A percentile compares a stretch with the other conserved stretches of the same genome.
phyloP scores from a whole-genome alignment of 2,797 vertebrate species.

The Aulostomus chinensis region DNA sequence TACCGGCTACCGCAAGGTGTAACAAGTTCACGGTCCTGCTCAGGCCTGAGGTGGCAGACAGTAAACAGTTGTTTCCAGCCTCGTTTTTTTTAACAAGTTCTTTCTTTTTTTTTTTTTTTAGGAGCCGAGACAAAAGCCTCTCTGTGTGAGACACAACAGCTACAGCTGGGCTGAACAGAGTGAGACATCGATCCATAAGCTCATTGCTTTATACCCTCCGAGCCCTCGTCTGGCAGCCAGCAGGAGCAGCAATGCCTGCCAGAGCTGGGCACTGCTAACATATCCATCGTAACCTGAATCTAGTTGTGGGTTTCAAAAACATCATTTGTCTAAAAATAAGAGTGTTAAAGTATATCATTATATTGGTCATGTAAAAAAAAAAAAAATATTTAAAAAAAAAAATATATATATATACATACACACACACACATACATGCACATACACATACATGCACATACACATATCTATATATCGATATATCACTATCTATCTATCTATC shows the following conservation, averaged over 20 bases:
- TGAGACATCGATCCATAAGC: slow-evolving; percentile 68
- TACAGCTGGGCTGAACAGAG: slow-evolving; percentile 63
- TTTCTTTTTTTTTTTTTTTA: slow-evolving; percentile 57
- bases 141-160: slow-evolving; percentile 67
- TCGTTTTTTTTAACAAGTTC: no score
- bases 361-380: no score
- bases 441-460: no score
- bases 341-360: no score
- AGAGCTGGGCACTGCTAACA: slow-evolving; percentile 34
- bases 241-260: slow-evolving; percentile 54
- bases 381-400: no score
- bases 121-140: slow-evolving; percentile 61
- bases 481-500: no score
- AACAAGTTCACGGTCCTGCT: slow-evolving; percentile 60
- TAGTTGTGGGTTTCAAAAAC: slow-evolving; percentile 12
- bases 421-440: no score
- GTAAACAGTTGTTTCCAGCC: slow-evolving; percentile 75
- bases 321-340: no score
- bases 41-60: slow-evolving; percentile 66
- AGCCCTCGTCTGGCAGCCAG: slow-evolving; percentile 55
- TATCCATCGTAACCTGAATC: slow-evolving; percentile 25
- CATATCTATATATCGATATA: no score
- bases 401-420: no score
- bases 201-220: slow-evolving; percentile 58
- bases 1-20: slow-evolving; percentile 54